A percentile compares a stretch with the other conserved stretches of the same genome.
Evolutionary conservation across 2,113 vertebrate genomes (phyloP).

Genomic region (Eulemur rufifrons): DNA sequence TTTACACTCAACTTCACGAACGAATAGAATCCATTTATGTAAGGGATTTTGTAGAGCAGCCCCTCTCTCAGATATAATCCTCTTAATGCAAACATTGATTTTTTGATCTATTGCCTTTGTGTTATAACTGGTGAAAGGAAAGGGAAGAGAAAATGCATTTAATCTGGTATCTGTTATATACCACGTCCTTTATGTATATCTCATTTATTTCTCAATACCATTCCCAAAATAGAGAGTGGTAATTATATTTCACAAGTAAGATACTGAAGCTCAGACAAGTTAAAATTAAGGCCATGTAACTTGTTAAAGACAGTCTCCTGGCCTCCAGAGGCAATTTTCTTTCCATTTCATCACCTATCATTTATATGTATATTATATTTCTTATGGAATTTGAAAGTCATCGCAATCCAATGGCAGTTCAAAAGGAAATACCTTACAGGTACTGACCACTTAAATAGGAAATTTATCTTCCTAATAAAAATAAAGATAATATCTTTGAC

Average conservation of each 20-base stretch:
- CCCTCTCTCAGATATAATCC: background rate
- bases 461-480: background rate
- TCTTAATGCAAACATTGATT: background rate
- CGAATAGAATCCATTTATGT: background rate
- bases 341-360: background rate
- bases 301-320: background rate
- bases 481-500: background rate
- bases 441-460: background rate
- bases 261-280: background rate
- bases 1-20: background rate
- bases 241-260: slow-evolving; percentile 15
- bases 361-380: background rate
- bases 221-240: background rate
- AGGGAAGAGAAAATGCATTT: background rate
- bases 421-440: background rate
- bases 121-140: background rate
- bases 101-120: background rate
- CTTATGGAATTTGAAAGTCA: background rate
- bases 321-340: background rate
- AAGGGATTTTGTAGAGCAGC: background rate
- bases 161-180: background rate
- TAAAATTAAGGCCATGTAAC: background rate
- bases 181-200: background rate
- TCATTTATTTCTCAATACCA: background rate
- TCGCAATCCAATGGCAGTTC: background rate